A percentile compares a stretch with the other conserved stretches of the same genome.
These are phyloP conservation scores for Pangasius krempfi DNA, from an alignment of 2,797 vertebrate genomes.

Conservation along the genomic window DNA sequence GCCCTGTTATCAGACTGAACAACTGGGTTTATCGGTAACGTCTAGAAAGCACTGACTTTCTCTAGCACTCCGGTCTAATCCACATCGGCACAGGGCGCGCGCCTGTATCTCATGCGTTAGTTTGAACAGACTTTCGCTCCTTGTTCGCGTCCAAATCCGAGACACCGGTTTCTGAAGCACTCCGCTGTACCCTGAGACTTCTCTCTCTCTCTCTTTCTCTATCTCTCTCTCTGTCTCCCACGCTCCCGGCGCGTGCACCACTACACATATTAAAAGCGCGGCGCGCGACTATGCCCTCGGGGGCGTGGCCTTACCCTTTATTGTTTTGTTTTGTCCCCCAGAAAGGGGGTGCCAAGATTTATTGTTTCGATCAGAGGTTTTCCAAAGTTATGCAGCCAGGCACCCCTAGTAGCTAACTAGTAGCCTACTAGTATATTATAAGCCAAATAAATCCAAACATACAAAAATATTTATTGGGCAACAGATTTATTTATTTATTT, in stretches of 20 bases:
- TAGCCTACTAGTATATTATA: neutral
- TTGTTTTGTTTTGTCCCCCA: constrained; percentile 57
- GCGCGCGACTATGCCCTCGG: constrained; percentile 67
- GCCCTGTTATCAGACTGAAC: neutral
- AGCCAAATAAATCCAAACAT: neutral
- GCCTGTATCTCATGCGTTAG: neutral
- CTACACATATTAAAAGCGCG: constrained; percentile 59
- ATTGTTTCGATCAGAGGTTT: neutral
- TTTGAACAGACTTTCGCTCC: constrained; percentile 17
- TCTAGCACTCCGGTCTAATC: neutral
- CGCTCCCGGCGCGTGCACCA: constrained; percentile 75
- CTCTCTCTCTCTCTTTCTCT: neutral
- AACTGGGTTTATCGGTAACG: neutral
- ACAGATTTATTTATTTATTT: no score
- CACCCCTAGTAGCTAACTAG: neutral
- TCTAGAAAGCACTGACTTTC: neutral
- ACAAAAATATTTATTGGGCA: neutral
- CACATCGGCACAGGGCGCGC: neutral
- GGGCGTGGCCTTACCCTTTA: constrained; percentile 72
- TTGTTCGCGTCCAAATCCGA: constrained; percentile 6
- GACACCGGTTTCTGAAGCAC: neutral
- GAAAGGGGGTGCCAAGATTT: constrained; percentile 38
- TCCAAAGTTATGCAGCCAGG: neutral
- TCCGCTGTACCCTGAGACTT: neutral
- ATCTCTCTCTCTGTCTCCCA: constrained; percentile 52